These are phyloP conservation scores for Syngnathus typhle DNA, from an alignment of 2,113 vertebrate species.

Conservation along the genomic window DNA sequence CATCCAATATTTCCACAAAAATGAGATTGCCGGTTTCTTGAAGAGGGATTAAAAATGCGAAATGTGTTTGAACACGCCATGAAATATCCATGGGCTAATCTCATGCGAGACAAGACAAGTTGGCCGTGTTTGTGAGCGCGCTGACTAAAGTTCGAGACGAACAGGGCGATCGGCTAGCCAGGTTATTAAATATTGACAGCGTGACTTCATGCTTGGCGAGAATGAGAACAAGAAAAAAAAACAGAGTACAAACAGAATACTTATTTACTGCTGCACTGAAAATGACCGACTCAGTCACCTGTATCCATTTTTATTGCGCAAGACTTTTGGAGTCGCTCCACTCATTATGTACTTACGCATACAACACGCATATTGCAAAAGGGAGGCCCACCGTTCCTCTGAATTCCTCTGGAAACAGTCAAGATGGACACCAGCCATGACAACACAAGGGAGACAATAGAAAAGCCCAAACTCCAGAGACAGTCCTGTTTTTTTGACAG, in stretches of 20 bases:
- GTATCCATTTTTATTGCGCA: neutral
- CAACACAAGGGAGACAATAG: neutral
- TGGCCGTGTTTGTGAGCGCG: conserved; percentile 22
- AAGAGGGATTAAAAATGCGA: conserved; percentile 24
- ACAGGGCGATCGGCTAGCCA: conserved; percentile 35
- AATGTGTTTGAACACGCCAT: conserved; percentile 19
- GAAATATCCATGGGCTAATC: conserved; percentile 29
- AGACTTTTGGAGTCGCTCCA: neutral
- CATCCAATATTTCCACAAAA: neutral
- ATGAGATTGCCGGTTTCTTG: conserved; percentile 1
- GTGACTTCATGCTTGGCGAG: conserved; percentile 51
- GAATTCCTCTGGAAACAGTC: neutral
- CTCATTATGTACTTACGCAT: neutral
- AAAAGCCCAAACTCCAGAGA: neutral
- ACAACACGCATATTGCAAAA: neutral
- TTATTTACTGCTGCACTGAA: neutral
- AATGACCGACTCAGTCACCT: neutral
- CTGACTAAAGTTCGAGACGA: conserved; percentile 37
- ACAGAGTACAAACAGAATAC: too few relatives aligned
- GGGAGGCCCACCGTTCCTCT: neutral
- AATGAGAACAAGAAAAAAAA: conserved; percentile 2
- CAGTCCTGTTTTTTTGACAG: neutral
- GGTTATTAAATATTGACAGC: conserved; percentile 49
- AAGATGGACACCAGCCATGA: neutral
- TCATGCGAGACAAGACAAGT: neutral